phyloP scores from a whole-genome alignment of 2,113 vertebrate genomes.

The Phocoena sinus region DNA sequence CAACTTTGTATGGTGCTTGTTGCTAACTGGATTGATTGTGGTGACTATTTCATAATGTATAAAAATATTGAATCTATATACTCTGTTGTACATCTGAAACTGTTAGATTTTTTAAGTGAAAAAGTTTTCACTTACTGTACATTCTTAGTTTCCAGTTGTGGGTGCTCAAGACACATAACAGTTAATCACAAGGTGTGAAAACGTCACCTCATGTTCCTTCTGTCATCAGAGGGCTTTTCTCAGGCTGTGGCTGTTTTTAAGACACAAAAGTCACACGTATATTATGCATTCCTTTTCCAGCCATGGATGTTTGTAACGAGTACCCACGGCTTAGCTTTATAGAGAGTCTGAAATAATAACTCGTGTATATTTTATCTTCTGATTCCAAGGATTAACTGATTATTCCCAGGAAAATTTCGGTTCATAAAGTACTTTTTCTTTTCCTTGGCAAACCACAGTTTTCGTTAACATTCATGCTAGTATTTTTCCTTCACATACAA shows the following conservation, averaged over 20 bases:
- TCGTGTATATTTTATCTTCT: background rate
- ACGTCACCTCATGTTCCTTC: background rate
- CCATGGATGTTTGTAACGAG: background rate
- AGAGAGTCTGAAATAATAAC: background rate
- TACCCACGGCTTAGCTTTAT: background rate
- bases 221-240: background rate
- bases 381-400: background rate
- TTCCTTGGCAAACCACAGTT: background rate
- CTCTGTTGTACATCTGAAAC: background rate
- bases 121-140: background rate
- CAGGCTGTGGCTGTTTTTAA: background rate
- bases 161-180: background rate
- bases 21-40: background rate
- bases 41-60: background rate
- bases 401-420: background rate
- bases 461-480: background rate
- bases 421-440: background rate
- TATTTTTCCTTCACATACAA: background rate
- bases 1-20: background rate
- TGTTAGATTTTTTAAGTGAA: too few relatives aligned
- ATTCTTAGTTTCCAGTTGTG: background rate
- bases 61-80: background rate
- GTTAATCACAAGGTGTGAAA: slow-evolving; percentile 34
- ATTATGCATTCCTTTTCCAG: background rate
- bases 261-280: background rate